Conservation (phyloP, 1,140 invertebrate species). For the Drosophila hydei region DNA sequence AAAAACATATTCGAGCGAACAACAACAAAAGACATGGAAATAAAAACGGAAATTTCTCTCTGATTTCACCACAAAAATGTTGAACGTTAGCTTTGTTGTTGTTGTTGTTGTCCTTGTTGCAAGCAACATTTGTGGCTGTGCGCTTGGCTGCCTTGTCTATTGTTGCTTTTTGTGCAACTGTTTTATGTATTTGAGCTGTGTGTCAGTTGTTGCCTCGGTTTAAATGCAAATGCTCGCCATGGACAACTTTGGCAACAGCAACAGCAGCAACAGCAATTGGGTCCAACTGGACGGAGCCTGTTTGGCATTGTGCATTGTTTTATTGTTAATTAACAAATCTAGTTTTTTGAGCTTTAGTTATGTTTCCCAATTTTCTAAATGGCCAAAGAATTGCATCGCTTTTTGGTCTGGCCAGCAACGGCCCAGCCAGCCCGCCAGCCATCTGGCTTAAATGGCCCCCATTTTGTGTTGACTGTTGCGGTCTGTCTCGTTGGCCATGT, state of each 20-base stretch:
- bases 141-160: conserved; percentile 66
- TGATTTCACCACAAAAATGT: conserved; percentile 79
- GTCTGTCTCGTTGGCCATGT: conserved; percentile 23
- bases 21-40: conserved; percentile 69
- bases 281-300: conserved; percentile 4
- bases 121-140: conserved; percentile 68
- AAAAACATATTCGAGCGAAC: conserved; percentile 69
- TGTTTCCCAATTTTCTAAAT: conserved; percentile 61
- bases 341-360: conserved; percentile 51
- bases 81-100: conserved; percentile 36
- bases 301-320: conserved; percentile 48
- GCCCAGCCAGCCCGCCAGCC: background rate
- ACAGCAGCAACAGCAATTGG: conserved; percentile 17
- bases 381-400: conserved; percentile 40
- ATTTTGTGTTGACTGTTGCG: conserved; percentile 37
- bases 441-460: conserved; percentile 34
- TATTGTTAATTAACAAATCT: conserved; percentile 83
- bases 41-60: conserved; percentile 79
- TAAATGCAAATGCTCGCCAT: conserved; percentile 72
- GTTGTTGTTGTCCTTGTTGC: conserved; percentile 51
- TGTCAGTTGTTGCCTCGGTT: conserved; percentile 66
- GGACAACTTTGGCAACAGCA: conserved; percentile 23
- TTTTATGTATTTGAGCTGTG: conserved; percentile 29
- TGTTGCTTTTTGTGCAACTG: conserved; percentile 61
- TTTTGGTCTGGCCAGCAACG: conserved; percentile 15